A percentile compares a stretch with the other conserved stretches of the same genome.
Conservation (phyloP, 1,140 invertebrate genomes). For the Bombus sylvicola region DNA sequence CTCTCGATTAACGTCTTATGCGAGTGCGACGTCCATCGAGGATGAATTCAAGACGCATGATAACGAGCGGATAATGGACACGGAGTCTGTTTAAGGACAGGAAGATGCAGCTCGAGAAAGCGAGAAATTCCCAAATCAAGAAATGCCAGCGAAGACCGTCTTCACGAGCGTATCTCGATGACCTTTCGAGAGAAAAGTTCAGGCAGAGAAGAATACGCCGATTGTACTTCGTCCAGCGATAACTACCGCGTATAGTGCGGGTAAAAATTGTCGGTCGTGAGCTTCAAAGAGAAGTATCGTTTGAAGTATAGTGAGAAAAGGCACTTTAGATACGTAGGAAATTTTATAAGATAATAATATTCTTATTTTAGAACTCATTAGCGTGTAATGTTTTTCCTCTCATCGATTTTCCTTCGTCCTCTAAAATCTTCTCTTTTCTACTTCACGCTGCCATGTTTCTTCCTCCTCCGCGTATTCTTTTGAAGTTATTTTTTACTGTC, state of each 20-base stretch:
- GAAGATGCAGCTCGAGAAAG: slow-evolving; percentile 21
- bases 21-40: neutral
- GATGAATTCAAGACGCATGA: neutral
- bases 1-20: slow-evolving; percentile 25
- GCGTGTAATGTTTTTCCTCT: neutral
- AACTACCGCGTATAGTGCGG: neutral
- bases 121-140: slow-evolving; percentile 52
- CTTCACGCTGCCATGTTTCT: no score
- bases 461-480: no score
- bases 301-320: no score
- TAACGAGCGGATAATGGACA: slow-evolving; percentile 40
- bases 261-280: neutral
- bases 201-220: slow-evolving; percentile 34
- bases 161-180: slow-evolving; percentile 36
- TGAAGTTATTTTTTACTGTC: no score
- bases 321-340: neutral
- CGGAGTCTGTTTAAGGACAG: slow-evolving; percentile 34
- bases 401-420: neutral
- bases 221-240: slow-evolving; percentile 21
- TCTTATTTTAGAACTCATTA: neutral
- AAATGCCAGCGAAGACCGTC: slow-evolving; percentile 38
- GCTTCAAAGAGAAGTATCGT: neutral
- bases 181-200: slow-evolving; percentile 35
- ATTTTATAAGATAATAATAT: neutral
- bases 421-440: neutral